Conservation (phyloP, 2,797 vertebrate species). For the Chiloscyllium punctatum region DNA sequence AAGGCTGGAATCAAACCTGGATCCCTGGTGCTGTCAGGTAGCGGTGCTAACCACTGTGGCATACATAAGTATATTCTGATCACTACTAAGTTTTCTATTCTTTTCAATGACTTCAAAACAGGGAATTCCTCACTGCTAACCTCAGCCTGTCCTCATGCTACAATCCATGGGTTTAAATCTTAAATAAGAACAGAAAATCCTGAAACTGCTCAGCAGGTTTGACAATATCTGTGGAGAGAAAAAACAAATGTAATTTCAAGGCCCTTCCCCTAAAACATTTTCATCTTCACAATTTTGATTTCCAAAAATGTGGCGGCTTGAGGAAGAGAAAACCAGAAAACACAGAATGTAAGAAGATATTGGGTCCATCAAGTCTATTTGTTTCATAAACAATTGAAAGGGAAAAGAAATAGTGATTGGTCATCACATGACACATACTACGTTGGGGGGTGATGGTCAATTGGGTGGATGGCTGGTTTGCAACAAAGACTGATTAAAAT, state of each 20-base stretch:
- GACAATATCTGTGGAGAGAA: neutral
- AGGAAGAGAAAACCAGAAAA: neutral
- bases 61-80: neutral
- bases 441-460: too few species aligned
- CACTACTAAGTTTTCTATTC: neutral
- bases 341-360: neutral
- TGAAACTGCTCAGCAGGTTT: neutral
- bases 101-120: neutral
- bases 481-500: too few species aligned
- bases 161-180: neutral
- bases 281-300: neutral
- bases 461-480: too few species aligned
- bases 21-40: too few species aligned
- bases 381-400: neutral
- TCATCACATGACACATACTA: too few species aligned
- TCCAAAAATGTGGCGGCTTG: neutral
- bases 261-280: neutral
- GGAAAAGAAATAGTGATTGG: too few species aligned
- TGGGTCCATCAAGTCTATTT: neutral
- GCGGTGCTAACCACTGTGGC: too few species aligned
- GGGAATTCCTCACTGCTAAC: neutral
- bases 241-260: neutral
- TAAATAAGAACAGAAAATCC: neutral
- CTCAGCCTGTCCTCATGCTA: neutral
- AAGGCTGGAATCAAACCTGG: too few species aligned